Evolutionary conservation across 1,140 invertebrate genomes (phyloP).

Genomic region (Zaprionus inermis): DNA sequence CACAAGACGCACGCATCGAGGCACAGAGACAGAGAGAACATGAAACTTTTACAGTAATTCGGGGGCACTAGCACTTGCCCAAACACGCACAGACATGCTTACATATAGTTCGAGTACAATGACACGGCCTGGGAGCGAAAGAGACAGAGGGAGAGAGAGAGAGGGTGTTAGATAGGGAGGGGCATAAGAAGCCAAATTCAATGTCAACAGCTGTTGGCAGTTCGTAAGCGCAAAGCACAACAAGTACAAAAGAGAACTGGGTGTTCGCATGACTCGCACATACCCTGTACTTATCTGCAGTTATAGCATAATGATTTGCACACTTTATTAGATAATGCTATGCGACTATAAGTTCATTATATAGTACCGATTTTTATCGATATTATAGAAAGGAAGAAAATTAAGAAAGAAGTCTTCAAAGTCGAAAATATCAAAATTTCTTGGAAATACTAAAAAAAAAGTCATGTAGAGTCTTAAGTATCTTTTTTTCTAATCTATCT

Average conservation of each 20-base stretch:
- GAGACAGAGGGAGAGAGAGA: constrained; percentile 4
- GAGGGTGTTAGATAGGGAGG: constrained; percentile 7
- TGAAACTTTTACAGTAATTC: constrained; percentile 27
- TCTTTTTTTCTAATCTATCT: no score
- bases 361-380: no score
- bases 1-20: constrained; percentile 65
- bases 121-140: constrained; percentile 23
- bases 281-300: neutral
- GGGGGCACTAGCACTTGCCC: constrained; percentile 13
- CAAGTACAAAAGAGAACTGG: constrained; percentile 9
- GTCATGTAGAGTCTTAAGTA: no score
- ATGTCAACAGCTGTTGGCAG: constrained; percentile 78
- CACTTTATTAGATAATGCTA: neutral
- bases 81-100: constrained; percentile 4
- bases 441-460: no score
- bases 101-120: constrained; percentile 28
- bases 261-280: neutral
- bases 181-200: constrained; percentile 56
- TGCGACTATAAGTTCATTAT: no score
- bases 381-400: no score
- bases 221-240: constrained; percentile 55
- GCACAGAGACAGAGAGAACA: constrained; percentile 22
- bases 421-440: no score
- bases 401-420: no score
- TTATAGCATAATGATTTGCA: neutral